phyloP scores from a whole-genome alignment of 2,113 vertebrate species.

The Nesogale talazaci region DNA sequence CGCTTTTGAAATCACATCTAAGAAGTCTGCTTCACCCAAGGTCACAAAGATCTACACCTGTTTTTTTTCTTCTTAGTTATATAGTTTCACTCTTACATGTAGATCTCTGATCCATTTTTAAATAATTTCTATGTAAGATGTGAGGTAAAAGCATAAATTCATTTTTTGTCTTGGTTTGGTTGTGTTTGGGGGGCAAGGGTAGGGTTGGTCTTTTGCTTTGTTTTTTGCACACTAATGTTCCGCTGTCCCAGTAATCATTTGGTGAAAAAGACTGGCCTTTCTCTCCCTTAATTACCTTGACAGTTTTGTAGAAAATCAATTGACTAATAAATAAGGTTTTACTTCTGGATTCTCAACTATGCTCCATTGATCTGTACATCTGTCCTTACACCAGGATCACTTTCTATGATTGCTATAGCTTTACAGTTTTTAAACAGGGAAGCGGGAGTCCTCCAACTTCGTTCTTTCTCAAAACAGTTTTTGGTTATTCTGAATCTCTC shows the following conservation, averaged over 20 bases:
- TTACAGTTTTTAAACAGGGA: background rate
- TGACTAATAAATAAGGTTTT: background rate
- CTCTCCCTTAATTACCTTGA: background rate
- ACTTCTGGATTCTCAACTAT: background rate
- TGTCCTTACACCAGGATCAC: background rate
- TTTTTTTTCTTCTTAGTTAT: conserved; percentile 11
- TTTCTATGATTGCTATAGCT: background rate
- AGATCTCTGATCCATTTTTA: background rate
- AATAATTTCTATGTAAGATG: background rate
- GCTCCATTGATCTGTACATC: background rate
- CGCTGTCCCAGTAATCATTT: background rate
- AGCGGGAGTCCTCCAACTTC: background rate
- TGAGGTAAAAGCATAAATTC: background rate
- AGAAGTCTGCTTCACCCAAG: background rate
- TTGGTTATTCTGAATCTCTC: background rate
- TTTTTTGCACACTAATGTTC: background rate
- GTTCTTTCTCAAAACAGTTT: background rate
- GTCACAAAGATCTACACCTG: background rate
- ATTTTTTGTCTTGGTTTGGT: no score
- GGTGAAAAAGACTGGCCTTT: background rate
- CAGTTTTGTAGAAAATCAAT: background rate
- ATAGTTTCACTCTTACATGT: background rate
- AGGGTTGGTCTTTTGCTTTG: background rate
- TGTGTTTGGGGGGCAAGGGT: no score
- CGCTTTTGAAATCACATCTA: background rate